Conservation (phyloP, 1,140 invertebrate species). For the Dryas iulia region DNA sequence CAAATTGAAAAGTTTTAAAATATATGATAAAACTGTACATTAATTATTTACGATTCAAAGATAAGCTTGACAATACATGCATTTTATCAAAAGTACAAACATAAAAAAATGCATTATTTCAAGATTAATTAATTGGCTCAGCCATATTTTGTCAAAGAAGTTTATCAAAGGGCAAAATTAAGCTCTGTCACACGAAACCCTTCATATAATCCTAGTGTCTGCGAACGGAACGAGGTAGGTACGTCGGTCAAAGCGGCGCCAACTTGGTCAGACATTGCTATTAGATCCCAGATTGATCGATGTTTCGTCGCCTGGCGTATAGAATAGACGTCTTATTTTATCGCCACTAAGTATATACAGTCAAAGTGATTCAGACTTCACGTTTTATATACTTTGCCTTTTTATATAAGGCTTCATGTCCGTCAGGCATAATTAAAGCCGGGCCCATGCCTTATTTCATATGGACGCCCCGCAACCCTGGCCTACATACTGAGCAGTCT, state of each 20-base stretch:
- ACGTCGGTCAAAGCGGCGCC: conserved; percentile 63
- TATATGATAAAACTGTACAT: too few species aligned
- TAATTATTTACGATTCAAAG: too few species aligned
- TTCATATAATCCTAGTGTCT: conserved; percentile 15
- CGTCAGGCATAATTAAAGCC: conserved; percentile 49
- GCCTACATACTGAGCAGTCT: conserved; percentile 40
- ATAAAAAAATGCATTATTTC: not conserved
- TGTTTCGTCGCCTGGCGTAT: conserved; percentile 56
- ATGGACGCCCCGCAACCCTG: conserved; percentile 44
- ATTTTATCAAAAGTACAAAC: too few species aligned
- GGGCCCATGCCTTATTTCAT: conserved; percentile 33
- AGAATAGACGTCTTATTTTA: conserved; percentile 60
- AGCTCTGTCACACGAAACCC: not conserved
- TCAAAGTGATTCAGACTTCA: conserved; percentile 21
- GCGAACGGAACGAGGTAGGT: conserved; percentile 35
- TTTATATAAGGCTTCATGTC: conserved; percentile 62
- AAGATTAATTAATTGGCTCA: not conserved
- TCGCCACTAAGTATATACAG: conserved; percentile 23
- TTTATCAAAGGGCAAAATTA: not conserved
- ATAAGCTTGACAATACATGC: too few species aligned
- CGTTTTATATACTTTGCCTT: conserved; percentile 47
- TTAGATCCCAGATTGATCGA: conserved; percentile 72
- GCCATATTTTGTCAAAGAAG: not conserved
- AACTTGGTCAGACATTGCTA: conserved; percentile 64
- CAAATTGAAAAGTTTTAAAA: too few species aligned